phyloP scores from a whole-genome alignment of 2,888 invertebrate species.

The Meteorus cinctellus region DNA sequence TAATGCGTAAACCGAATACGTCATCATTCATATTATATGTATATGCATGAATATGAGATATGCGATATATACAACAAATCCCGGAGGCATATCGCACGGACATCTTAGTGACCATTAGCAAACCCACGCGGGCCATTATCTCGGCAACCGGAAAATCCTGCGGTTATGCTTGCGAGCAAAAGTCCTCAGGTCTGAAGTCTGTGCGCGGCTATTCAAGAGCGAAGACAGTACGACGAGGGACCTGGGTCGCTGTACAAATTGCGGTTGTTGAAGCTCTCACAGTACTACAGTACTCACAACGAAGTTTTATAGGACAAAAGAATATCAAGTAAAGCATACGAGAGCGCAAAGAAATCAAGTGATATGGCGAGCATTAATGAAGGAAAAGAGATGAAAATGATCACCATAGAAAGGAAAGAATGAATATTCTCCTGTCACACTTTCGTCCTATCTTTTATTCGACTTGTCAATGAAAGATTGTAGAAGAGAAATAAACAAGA shows the following conservation, averaged over 20 bases:
- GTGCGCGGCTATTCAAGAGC: constrained; percentile 23
- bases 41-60: neutral
- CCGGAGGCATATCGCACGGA: constrained; percentile 54
- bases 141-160: constrained; percentile 54
- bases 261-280: constrained; percentile 1
- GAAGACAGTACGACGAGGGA: constrained; percentile 51
- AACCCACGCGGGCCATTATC: constrained; percentile 57
- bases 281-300: neutral
- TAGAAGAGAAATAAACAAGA: neutral
- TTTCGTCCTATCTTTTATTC: neutral
- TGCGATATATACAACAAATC: neutral
- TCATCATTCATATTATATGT: constrained; percentile 25
- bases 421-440: too few species aligned
- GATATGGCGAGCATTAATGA: too few species aligned
- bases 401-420: neutral
- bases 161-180: constrained; percentile 39
- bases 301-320: neutral
- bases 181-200: neutral
- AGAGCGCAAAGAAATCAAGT: neutral
- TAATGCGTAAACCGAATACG: constrained; percentile 40
- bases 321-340: neutral
- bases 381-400: neutral
- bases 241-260: constrained; percentile 33
- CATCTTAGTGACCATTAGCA: constrained; percentile 55
- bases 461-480: neutral